Evolutionary conservation across 2,797 vertebrate species (phyloP).

Genomic region (Sebastes itinus): DNA sequence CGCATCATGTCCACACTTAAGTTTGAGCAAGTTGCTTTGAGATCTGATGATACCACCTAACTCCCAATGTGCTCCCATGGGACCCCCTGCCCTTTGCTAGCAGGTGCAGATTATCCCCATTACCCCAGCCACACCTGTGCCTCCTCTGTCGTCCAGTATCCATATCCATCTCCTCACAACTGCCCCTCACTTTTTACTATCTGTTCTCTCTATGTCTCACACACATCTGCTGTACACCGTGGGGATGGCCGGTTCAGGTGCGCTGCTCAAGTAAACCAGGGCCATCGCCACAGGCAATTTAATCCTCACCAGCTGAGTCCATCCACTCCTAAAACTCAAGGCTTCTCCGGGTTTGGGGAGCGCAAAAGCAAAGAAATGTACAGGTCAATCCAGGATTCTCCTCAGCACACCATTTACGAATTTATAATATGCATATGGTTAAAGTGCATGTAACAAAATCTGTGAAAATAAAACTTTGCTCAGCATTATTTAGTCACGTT

Average conservation of each 20-base stretch:
- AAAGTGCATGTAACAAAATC: not conserved
- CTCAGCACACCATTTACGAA: not conserved
- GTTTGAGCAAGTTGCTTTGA: not conserved
- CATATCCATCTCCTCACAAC: not conserved
- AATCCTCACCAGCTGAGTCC: slow-evolving; percentile 58
- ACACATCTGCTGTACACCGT: not conserved
- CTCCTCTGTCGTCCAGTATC: not conserved
- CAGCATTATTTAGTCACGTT: not conserved
- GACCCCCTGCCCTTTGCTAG: slow-evolving; percentile 10
- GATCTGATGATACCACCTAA: not conserved
- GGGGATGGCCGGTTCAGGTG: slow-evolving; percentile 54
- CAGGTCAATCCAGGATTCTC: slow-evolving; percentile 11
- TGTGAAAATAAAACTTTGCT: not conserved
- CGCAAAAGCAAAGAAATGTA: not conserved
- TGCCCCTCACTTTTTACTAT: not conserved
- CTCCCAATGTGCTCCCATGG: slow-evolving; percentile 13
- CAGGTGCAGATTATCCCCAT: slow-evolving; percentile 62
- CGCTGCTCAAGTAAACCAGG: slow-evolving; percentile 21
- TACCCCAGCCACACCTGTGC: slow-evolving; percentile 64
- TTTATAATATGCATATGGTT: not conserved
- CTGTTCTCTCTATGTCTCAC: not conserved
- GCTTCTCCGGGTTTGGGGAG: not conserved
- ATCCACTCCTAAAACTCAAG: slow-evolving; percentile 9
- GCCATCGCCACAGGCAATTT: slow-evolving; percentile 45
- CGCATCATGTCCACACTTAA: not conserved